Conservation (phyloP, 2,888 invertebrate genomes). For the Xestia ashworthii region DNA sequence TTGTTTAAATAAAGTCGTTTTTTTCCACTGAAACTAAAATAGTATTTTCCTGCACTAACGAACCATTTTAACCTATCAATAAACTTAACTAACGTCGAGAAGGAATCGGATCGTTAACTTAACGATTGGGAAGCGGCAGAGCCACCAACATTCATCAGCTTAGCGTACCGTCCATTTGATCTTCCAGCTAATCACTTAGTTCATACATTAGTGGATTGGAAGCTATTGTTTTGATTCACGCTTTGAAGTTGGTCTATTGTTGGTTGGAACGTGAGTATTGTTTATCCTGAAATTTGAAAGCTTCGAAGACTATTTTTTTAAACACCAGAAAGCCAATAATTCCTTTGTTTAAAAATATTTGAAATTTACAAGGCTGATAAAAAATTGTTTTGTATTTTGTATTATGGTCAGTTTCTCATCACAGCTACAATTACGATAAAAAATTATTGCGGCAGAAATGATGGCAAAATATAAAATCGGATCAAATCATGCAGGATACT, state of each 20-base stretch:
- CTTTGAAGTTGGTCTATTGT: constrained; percentile 26
- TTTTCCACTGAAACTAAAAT: background rate
- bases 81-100: constrained; percentile 17
- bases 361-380: background rate
- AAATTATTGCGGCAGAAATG: background rate
- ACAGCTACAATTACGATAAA: too few species aligned
- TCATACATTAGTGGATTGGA: constrained; percentile 37
- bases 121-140: constrained; percentile 18
- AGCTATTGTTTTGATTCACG: constrained; percentile 12
- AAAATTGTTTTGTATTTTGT: too few species aligned
- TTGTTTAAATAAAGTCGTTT: background rate
- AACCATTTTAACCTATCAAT: constrained; percentile 16
- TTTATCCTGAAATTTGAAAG: background rate
- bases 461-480: background rate
- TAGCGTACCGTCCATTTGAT: constrained; percentile 26
- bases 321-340: background rate
- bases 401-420: background rate
- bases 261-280: background rate
- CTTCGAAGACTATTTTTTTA: background rate
- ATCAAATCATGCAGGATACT: background rate
- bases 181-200: constrained; percentile 50
- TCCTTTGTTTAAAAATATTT: background rate
- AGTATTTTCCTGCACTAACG: background rate
- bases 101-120: constrained; percentile 27
- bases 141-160: constrained; percentile 43